Conservation (phyloP, 2,888 invertebrate species). For the Plemyria rubiginata region DNA sequence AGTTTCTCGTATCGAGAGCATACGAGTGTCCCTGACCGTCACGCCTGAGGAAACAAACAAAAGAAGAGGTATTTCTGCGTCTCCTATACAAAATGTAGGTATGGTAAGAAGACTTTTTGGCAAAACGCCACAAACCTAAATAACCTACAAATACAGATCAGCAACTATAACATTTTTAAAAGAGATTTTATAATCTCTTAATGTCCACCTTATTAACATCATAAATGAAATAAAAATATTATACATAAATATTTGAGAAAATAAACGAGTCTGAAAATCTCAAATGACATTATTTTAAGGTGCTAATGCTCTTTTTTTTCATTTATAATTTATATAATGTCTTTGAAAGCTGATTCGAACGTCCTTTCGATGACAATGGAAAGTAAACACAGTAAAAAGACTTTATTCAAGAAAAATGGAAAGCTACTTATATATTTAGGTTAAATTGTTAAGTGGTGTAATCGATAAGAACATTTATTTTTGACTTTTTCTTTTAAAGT, state of each 20-base stretch:
- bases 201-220: too few relatives aligned
- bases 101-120: constrained; percentile 56
- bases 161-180: constrained; percentile 16
- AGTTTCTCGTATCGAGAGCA: constrained; percentile 25
- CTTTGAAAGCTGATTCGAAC: constrained; percentile 23
- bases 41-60: constrained; percentile 49
- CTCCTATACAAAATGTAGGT: constrained; percentile 60
- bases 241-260: background rate
- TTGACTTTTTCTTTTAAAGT: too few relatives aligned
- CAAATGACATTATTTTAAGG: constrained; percentile 13
- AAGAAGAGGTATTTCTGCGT: constrained; percentile 51
- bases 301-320: constrained; percentile 18
- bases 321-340: too few relatives aligned
- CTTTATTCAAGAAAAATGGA: constrained; percentile 26
- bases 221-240: too few relatives aligned
- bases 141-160: constrained; percentile 24
- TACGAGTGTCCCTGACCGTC: constrained; percentile 46
- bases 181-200: too few relatives aligned
- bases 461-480: too few relatives aligned
- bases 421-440: too few relatives aligned
- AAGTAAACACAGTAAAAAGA: constrained; percentile 34
- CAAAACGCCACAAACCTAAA: constrained; percentile 58
- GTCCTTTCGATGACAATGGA: constrained; percentile 21
- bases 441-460: too few relatives aligned
- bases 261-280: constrained; percentile 8